phyloP scores from a whole-genome alignment of 2,888 invertebrate species.

The Lasius fuliginosus region DNA sequence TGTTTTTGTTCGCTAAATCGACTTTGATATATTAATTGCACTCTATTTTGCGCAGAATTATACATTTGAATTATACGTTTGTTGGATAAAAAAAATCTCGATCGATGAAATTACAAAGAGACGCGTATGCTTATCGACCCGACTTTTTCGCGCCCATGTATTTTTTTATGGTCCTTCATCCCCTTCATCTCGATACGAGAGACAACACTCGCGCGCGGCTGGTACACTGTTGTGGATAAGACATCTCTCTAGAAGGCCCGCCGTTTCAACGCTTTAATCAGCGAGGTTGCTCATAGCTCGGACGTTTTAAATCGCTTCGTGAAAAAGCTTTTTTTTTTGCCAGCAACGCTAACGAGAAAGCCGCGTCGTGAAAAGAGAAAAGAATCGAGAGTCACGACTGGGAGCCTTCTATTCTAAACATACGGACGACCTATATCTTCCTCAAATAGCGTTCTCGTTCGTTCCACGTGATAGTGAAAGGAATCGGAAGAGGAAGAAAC shows the following conservation, averaged over 20 bases:
- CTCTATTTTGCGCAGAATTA: not conserved
- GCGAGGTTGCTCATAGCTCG: slow-evolving; percentile 67
- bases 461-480: slow-evolving; percentile 71
- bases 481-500: slow-evolving; percentile 44
- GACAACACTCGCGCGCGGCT: no score
- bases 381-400: slow-evolving; percentile 46
- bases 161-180: slow-evolving; percentile 9
- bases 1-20: not conserved
- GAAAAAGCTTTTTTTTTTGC: slow-evolving; percentile 63
- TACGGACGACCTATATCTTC: slow-evolving; percentile 80
- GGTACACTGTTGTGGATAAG: not conserved
- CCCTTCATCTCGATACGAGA: not conserved
- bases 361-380: slow-evolving; percentile 35
- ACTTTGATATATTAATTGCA: not conserved
- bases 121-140: not conserved
- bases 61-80: no score
- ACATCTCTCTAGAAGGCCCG: slow-evolving; percentile 8
- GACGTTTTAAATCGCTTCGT: slow-evolving; percentile 66
- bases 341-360: slow-evolving; percentile 51
- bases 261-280: slow-evolving; percentile 58
- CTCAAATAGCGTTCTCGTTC: slow-evolving; percentile 76
- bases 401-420: slow-evolving; percentile 67
- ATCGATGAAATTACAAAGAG: not conserved
- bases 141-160: slow-evolving; percentile 9
- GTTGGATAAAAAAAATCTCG: not conserved